Evolutionary conservation across 2,888 invertebrate species (phyloP).

Genomic region (Lasioglossum villosulum): DNA sequence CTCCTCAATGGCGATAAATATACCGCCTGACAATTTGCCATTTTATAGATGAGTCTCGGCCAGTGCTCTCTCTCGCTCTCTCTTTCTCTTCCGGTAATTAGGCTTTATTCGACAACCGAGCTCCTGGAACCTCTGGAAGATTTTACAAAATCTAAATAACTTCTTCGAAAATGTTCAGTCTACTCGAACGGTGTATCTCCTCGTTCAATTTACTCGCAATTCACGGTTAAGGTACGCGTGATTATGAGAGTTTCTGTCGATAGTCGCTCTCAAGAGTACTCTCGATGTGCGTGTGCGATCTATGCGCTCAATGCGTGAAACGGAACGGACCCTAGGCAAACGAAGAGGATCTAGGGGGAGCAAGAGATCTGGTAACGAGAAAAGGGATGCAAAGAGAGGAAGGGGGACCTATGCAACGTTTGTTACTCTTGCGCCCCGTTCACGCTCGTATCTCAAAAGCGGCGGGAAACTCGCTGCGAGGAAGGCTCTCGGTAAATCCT

Average conservation of each 20-base stretch:
- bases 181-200: background rate
- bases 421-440: background rate
- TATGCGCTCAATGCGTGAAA: no score
- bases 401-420: background rate
- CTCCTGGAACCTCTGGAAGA: no score
- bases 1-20: background rate
- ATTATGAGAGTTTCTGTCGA: no score
- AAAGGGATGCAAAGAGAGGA: no score
- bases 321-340: no score
- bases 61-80: background rate
- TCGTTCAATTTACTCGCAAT: background rate
- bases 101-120: no score
- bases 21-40: background rate
- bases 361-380: no score
- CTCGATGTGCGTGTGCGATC: no score
- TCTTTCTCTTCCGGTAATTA: background rate
- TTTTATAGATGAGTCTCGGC: background rate
- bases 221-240: no score
- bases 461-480: conserved; percentile 37
- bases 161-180: background rate
- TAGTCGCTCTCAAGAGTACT: no score
- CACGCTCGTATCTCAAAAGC: conserved; percentile 41
- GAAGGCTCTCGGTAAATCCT: conserved; percentile 28
- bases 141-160: no score
- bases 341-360: no score